Percentiles rank a stretch among this genome's conserved stretches.
phyloP scores from a whole-genome alignment of 1,140 invertebrate species.

The Stenopsyche tienmushanensis region DNA sequence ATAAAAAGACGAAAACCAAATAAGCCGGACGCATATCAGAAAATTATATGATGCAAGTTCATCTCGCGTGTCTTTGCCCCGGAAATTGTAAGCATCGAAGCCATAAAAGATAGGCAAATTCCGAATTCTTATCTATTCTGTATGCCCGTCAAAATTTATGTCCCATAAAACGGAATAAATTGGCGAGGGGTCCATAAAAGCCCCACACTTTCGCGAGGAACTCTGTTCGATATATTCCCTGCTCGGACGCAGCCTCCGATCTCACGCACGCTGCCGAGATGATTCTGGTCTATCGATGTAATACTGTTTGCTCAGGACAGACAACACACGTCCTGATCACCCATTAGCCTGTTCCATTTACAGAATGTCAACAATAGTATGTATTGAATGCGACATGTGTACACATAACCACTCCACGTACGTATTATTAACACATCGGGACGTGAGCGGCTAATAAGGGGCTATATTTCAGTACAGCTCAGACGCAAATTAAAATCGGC shows the following conservation, averaged over 20 bases:
- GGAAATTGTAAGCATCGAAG: conserved; percentile 12
- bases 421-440: too few species aligned
- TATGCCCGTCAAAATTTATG: conserved; percentile 23
- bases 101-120: conserved; percentile 27
- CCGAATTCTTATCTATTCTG: conserved; percentile 6
- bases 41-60: neutral
- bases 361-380: too few species aligned
- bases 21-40: neutral
- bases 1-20: neutral
- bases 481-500: too few species aligned
- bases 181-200: neutral
- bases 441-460: too few species aligned
- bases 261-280: too few species aligned
- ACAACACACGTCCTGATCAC: neutral
- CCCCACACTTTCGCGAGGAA: neutral
- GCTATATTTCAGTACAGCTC: too few species aligned
- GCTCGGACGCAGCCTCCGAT: too few species aligned
- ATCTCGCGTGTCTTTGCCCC: too few species aligned
- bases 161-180: conserved; percentile 20
- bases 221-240: neutral
- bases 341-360: neutral
- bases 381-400: too few species aligned
- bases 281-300: too few species aligned
- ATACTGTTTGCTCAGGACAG: too few species aligned
- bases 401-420: too few species aligned